phyloP scores from a whole-genome alignment of 2,888 invertebrate species.

The Nymphalis polychloros region DNA sequence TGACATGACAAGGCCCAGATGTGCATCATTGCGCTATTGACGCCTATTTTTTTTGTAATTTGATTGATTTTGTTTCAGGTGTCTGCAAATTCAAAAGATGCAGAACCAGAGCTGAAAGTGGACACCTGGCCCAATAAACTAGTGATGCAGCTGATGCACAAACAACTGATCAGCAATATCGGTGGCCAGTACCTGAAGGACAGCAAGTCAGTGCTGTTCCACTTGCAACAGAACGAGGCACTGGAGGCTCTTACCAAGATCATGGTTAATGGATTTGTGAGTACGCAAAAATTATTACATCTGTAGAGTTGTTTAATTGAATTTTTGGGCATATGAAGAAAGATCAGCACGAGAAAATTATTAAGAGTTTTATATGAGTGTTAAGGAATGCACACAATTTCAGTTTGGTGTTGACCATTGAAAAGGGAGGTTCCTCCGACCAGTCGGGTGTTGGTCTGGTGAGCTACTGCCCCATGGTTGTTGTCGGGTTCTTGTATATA shows the following conservation, averaged over 20 bases:
- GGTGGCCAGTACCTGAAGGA: conserved; percentile 94
- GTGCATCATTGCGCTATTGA: no score
- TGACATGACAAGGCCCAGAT: no score
- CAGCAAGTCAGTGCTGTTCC: conserved; percentile 95
- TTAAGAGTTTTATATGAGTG: no score
- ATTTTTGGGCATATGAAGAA: no score
- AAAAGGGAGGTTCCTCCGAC: no score
- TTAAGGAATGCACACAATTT: no score
- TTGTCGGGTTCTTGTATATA: no score
- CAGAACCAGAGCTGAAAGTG: conserved; percentile 95
- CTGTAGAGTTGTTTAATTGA: not conserved
- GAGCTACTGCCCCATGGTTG: no score
- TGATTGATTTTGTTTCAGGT: conserved; percentile 53
- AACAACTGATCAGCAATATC: conserved; percentile 93
- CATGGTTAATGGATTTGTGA: conserved; percentile 95
- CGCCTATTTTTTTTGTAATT: no score
- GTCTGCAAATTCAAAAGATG: conserved; percentile 86
- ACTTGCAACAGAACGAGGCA: conserved; percentile 92
- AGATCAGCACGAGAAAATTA: no score
- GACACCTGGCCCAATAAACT: conserved; percentile 96
- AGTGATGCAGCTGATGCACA: conserved; percentile 97
- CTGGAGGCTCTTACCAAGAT: conserved; percentile 94
- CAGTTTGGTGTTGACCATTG: no score
- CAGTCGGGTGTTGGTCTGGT: no score
- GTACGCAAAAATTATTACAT: conserved; percentile 56